These are phyloP conservation scores for Etheostoma cragini DNA, from an alignment of 2,113 vertebrate species.

Conservation along the genomic window DNA sequence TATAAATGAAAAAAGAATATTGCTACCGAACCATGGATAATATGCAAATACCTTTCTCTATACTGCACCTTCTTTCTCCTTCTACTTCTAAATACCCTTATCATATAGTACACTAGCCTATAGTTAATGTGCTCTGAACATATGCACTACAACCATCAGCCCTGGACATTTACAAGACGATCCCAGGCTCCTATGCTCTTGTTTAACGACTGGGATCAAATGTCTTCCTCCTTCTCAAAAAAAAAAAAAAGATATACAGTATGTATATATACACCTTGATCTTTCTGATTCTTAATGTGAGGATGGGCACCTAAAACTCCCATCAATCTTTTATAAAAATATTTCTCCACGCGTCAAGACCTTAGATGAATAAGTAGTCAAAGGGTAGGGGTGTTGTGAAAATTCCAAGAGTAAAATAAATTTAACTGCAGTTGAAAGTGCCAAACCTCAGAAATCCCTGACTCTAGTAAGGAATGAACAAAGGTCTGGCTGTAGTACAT, in stretches of 20 bases:
- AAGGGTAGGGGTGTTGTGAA: conserved; percentile 44
- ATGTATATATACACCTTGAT: background rate
- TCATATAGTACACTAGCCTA: conserved; percentile 18
- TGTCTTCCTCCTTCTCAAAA: conserved; percentile 55
- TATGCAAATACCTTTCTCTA: background rate
- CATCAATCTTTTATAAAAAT: conserved; percentile 68
- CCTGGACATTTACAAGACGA: conserved; percentile 72
- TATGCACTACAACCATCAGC: conserved; percentile 61
- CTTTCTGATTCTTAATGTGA: conserved; percentile 54
- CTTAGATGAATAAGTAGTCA: conserved; percentile 45
- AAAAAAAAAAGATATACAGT: conserved; percentile 38
- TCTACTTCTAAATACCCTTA: conserved; percentile 20
- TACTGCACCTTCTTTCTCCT: background rate
- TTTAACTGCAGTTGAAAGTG: conserved; percentile 67
- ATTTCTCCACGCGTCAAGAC: conserved; percentile 44
- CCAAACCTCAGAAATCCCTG: conserved; percentile 78
- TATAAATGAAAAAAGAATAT: background rate
- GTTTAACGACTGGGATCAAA: conserved; percentile 69
- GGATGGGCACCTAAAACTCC: conserved; percentile 59
- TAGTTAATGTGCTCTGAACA: conserved; percentile 52
- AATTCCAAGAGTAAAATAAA: conserved; percentile 75
- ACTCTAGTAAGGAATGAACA: conserved; percentile 62
- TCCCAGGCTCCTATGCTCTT: conserved; percentile 53
- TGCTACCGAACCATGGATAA: background rate
- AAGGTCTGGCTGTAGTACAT: conserved; percentile 59